These are phyloP conservation scores for Strigamia transsilvanica DNA, from an alignment of 2,888 invertebrate genomes.

Conservation along the genomic window DNA sequence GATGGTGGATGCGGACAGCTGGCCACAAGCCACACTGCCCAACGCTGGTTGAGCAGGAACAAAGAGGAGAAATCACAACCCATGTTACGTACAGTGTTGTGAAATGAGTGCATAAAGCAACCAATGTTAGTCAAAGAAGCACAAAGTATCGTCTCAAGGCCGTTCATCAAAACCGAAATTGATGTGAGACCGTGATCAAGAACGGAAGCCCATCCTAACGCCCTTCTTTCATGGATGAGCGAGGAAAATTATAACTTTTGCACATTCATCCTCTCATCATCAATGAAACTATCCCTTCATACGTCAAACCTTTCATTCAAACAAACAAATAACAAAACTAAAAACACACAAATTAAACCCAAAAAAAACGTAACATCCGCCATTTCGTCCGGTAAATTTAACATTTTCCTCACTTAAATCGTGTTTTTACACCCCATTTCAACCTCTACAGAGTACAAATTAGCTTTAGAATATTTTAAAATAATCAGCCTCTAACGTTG, in stretches of 20 bases:
- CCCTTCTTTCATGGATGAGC: slow-evolving; percentile 40
- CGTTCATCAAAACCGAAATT: not conserved
- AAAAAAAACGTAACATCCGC: too few relatives aligned
- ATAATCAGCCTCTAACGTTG: too few relatives aligned
- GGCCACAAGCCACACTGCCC: slow-evolving; percentile 44
- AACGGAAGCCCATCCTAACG: slow-evolving; percentile 38
- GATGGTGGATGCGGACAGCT: slow-evolving; percentile 41
- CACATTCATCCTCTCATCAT: slow-evolving; percentile 41
- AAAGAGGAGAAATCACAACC: slow-evolving; percentile 10
- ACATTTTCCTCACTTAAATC: too few relatives aligned
- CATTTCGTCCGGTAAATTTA: too few relatives aligned
- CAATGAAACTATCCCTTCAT: slow-evolving; percentile 23
- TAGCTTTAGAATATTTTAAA: not conserved
- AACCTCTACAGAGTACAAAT: not conserved
- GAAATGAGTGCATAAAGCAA: slow-evolving; percentile 24
- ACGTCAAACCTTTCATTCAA: slow-evolving; percentile 32
- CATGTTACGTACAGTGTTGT: slow-evolving; percentile 23
- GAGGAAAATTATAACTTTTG: slow-evolving; percentile 45
- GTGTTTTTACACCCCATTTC: too few relatives aligned
- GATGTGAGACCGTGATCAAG: slow-evolving; percentile 5
- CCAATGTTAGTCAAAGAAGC: not conserved
- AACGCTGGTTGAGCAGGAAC: slow-evolving; percentile 46
- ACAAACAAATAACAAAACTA: not conserved
- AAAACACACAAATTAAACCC: too few relatives aligned
- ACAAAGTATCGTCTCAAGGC: slow-evolving; percentile 29